Percentiles rank a stretch among this genome's conserved stretches.
Conservation (phyloP, 2,797 vertebrate species). For the Sebastolobus alascanus region DNA sequence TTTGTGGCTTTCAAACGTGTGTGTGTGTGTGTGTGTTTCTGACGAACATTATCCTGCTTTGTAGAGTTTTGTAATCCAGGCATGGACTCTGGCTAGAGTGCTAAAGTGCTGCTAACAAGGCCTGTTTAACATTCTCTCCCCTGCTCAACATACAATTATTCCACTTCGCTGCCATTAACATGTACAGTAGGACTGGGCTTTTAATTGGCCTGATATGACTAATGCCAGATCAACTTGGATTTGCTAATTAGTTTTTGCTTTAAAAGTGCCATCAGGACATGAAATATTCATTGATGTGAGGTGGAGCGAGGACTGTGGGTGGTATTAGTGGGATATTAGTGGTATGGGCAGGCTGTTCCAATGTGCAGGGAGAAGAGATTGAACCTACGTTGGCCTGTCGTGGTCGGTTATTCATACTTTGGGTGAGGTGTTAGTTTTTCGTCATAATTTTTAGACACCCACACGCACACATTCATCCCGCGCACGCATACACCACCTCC, state of each 20-base stretch:
- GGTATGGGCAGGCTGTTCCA: conserved; percentile 73
- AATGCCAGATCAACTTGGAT: conserved; percentile 89
- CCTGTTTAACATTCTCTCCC: conserved; percentile 89
- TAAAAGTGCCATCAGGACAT: conserved; percentile 88
- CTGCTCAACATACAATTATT: conserved; percentile 89
- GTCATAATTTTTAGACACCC: conserved; percentile 78
- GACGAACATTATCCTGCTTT: conserved; percentile 81
- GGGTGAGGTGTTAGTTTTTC: conserved; percentile 79
- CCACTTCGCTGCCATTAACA: conserved; percentile 86
- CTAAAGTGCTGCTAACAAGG: conserved; percentile 89
- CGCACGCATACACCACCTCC: conserved; percentile 66
- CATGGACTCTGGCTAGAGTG: conserved; percentile 83
- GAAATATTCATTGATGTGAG: conserved; percentile 88
- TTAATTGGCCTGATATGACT: conserved; percentile 88
- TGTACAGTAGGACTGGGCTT: conserved; percentile 84
- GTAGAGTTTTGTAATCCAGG: conserved; percentile 84
- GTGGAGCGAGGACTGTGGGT: conserved; percentile 83
- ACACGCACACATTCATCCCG: conserved; percentile 55
- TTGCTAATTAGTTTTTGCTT: conserved; percentile 88
- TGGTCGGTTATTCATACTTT: conserved; percentile 81
- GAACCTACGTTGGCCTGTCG: conserved; percentile 79
- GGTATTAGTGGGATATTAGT: conserved; percentile 85
- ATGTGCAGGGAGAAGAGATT: conserved; percentile 72
- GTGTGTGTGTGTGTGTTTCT: conserved; percentile 39
- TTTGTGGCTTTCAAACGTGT: conserved; percentile 65